phyloP scores from a whole-genome alignment of 1,140 invertebrate genomes.

The Euura lappo region DNA sequence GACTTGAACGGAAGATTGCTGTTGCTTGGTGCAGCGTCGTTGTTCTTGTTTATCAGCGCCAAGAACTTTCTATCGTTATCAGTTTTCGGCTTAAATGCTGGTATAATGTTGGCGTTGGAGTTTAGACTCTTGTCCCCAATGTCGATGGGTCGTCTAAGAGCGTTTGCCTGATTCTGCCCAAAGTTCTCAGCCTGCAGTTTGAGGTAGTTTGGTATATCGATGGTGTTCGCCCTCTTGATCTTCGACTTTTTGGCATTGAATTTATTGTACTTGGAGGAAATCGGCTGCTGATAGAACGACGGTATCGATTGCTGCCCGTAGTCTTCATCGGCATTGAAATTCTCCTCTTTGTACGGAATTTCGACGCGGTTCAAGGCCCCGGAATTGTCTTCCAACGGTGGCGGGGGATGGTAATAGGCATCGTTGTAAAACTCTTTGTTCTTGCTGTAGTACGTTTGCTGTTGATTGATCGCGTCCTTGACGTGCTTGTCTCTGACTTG shows the following conservation, averaged over 20 bases:
- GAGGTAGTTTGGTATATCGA: constrained; percentile 80
- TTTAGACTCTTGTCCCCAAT: constrained; percentile 58
- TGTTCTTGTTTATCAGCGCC: constrained; percentile 81
- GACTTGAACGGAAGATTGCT: constrained; percentile 46
- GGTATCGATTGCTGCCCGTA: constrained; percentile 39
- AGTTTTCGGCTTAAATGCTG: constrained; percentile 78
- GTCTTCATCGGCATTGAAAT: constrained; percentile 21
- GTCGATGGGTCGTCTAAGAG: constrained; percentile 64
- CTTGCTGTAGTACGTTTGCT: constrained; percentile 49
- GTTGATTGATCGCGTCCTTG: constrained; percentile 57
- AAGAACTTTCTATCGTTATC: constrained; percentile 85
- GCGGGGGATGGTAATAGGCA: neutral
- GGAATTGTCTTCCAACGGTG: neutral
- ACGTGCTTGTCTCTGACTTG: constrained; percentile 48
- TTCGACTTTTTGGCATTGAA: constrained; percentile 74
- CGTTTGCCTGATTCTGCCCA: constrained; percentile 51
- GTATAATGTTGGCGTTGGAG: constrained; percentile 57
- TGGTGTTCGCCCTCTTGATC: constrained; percentile 87
- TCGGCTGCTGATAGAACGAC: constrained; percentile 22
- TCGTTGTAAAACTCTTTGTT: constrained; percentile 32
- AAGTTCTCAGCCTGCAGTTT: constrained; percentile 51
- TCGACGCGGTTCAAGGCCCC: neutral
- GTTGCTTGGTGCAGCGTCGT: constrained; percentile 49
- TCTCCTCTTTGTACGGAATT: constrained; percentile 12
- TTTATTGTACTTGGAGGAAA: constrained; percentile 54